Base-by-base conservation (phyloP, 2,797 vertebrate genomes). In the Thunnus albacares region DNA sequence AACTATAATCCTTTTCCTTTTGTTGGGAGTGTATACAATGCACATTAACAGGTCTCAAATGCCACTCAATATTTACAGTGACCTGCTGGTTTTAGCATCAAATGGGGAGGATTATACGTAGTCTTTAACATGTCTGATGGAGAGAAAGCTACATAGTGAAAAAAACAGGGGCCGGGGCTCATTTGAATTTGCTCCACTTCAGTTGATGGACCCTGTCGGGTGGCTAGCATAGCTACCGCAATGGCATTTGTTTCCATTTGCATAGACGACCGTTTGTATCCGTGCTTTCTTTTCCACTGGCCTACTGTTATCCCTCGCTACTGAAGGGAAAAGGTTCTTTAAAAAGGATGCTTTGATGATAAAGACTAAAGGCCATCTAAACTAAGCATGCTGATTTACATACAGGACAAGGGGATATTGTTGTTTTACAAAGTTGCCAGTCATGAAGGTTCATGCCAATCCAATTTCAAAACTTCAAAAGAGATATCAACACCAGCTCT, bases 211-310 rank as follows among this genome's bases (percentile, higher is more conserved):
- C 28, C 63, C 77, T 52, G 89, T 66, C 20, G 52, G 75, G 78
- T 67, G 77, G 81, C 85, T 87, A 88, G 84, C 73, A 53, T 71
- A 74, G 87, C 79, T 55, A 74, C 86, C 64, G 67, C 84, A 66
- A 53, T 51, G 69, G 55, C 78, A 93, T 93, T 94, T 93, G 91
- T 86, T 92, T 89, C 85, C 75, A 91, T 93, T 93, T 94, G 92
- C 91, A 93, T 93, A 87, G 77, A 90, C 17, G 47, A 87, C 88
- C 26, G 83, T 82, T 93, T 84, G 84, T 80, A 65, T 84, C 45
- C 1, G 70, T 45, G 59, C 79, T 68, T 86, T 85, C 73, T 77
- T 87, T 89, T 91, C 77, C 82, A 72, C 79, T 67, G 68, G 28
- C 56, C 51, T 14, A 80, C 73, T 77, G 74, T 81, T 83, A 75